phyloP scores from a whole-genome alignment of 2,113 vertebrate species.

The Neofelis nebulosa region DNA sequence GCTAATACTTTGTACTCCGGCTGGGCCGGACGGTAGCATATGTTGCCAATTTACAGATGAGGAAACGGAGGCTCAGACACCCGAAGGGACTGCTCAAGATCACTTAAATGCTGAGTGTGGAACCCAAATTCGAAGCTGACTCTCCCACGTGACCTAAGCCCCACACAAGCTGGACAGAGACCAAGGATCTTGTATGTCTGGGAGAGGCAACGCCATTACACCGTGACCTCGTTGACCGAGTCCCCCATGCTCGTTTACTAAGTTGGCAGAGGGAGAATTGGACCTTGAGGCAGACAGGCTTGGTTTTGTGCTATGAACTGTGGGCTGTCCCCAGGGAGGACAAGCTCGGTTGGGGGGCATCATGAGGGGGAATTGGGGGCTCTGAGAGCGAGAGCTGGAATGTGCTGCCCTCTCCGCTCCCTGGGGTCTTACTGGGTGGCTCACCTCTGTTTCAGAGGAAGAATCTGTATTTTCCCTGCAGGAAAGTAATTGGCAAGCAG shows the following conservation, averaged over 20 bases:
- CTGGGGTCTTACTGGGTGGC: background rate
- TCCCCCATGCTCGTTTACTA: background rate
- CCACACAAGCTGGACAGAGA: rapidly evolving
- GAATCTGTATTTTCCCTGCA: background rate
- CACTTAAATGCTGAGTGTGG: background rate
- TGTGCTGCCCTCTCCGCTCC: background rate
- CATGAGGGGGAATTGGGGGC: too few species aligned
- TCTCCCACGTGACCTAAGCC: rapidly evolving
- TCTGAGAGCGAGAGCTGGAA: background rate
- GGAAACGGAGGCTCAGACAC: background rate
- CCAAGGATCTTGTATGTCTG: rapidly evolving
- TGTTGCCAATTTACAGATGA: background rate
- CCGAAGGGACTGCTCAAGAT: background rate
- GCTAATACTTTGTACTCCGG: background rate
- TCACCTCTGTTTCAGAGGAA: rapidly evolving
- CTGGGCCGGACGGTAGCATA: rapidly evolving
- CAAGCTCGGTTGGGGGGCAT: background rate
- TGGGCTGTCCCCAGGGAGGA: background rate
- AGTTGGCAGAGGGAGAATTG: background rate
- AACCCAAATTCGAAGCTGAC: background rate
- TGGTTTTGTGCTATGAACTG: background rate
- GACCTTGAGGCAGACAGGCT: background rate
- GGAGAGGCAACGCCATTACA: rapidly evolving
- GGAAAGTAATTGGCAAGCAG: background rate
- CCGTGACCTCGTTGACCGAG: rapidly evolving